These are phyloP conservation scores for Trichomycterus rosablanca DNA, from an alignment of 2,113 vertebrate genomes.

Conservation along the genomic window DNA sequence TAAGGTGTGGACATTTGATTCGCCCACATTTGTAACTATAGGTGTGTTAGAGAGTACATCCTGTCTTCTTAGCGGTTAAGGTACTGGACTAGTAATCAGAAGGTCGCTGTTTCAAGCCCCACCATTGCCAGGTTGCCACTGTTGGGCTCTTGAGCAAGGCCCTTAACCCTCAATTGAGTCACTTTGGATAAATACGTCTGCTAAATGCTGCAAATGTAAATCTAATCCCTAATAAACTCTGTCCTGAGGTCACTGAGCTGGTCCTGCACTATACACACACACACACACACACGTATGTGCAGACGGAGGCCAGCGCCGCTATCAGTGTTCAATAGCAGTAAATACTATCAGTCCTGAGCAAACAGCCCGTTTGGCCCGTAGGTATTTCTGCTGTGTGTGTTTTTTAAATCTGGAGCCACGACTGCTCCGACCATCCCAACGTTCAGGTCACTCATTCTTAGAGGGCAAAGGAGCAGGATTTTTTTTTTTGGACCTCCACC, in stretches of 20 bases:
- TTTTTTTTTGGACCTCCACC: conserved; percentile 45
- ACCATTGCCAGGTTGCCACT: too few relatives aligned
- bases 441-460: conserved; percentile 45
- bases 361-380: conserved; percentile 31
- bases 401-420: conserved; percentile 28
- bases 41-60: too few relatives aligned
- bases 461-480: conserved; percentile 16
- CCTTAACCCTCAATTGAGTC: too few relatives aligned
- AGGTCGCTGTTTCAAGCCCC: too few relatives aligned
- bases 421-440: conserved; percentile 32
- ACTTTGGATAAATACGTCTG: too few relatives aligned
- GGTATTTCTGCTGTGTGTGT: conserved; percentile 35
- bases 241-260: conserved; percentile 2
- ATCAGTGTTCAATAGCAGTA: conserved; percentile 33
- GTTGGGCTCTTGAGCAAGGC: too few relatives aligned
- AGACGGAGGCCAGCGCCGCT: background rate
- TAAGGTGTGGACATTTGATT: too few relatives aligned
- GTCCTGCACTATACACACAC: background rate
- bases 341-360: conserved; percentile 35
- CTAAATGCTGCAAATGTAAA: too few relatives aligned
- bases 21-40: too few relatives aligned
- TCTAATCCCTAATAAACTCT: too few relatives aligned
- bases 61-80: too few relatives aligned
- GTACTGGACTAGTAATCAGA: too few relatives aligned
- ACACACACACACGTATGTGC: conserved; percentile 12